Evolutionary conservation across 2,888 invertebrate species (phyloP), one percentile per base, ranked within the genome.

Genomic region (Ariolimax columbianus): DNA sequence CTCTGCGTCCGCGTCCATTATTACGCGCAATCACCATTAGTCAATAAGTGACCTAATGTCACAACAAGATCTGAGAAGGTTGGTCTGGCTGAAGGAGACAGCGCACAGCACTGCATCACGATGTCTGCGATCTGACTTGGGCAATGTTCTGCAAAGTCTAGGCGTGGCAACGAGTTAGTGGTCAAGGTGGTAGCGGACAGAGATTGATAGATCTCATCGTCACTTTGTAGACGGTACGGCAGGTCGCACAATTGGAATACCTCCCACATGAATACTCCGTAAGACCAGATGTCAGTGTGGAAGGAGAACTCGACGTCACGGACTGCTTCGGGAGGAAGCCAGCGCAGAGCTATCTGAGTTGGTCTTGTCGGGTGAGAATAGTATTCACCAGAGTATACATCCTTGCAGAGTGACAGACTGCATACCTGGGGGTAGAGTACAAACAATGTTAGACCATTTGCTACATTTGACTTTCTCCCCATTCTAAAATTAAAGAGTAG

Each of bases 231-330:
- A 26, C 96, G 95, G 92, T 97, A 96, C 0, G 97, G 97, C 89
- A 97, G 92, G 89, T 96, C 96, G 26, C 96, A 97, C 92, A 97
- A 96, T 89, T 96, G 96, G 93, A 97, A 96, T 88, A 98, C 96
- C 95, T 98, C 98, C 97, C 97, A 98, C 38, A 97, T 95, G 26
- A 98, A 96, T 36, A 97, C 97, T 0, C 97, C 98, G 93, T 97
- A 98, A 89, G 98, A 96, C 95, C 97, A 98, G 0, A 98, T 97
- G 94, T 98, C 98, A 91, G 97, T 97, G 93, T 98, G 98, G 40
- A 73, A 55, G 51, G 73, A 73, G 70, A n/a, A 77, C 6, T 83
- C 85, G 72, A 97, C 97, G 91, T 98, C 98, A 89, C 97, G 95
- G 0, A 97, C 96, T 0, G 97, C 97, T 94, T 99, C 98, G 7